Conservation (phyloP, 2,797 vertebrate genomes). For the Acipenser ruthenus region DNA sequence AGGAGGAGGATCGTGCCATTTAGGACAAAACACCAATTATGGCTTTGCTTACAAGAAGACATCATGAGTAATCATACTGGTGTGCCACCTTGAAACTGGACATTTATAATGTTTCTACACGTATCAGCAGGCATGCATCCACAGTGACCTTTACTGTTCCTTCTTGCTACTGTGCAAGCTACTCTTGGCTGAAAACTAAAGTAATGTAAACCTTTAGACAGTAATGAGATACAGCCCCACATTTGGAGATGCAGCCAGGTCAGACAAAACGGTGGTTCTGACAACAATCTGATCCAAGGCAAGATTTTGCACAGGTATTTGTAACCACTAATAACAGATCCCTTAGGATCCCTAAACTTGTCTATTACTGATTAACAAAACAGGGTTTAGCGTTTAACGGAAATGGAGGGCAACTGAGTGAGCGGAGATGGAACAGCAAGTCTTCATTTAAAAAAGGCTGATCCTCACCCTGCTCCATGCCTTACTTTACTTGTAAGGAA, state of each 20-base stretch:
- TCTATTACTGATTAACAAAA: too few species aligned
- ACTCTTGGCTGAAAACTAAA: conserved; percentile 13
- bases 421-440: too few species aligned
- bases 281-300: too few species aligned
- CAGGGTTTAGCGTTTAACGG: too few species aligned
- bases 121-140: neutral
- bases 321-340: too few species aligned
- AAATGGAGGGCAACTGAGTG: too few species aligned
- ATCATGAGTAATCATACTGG: neutral
- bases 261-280: too few species aligned
- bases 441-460: too few species aligned
- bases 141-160: conserved; percentile 2
- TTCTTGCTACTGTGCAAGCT: conserved; percentile 3
- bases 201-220: conserved; percentile 16
- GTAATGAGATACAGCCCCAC: conserved; percentile 21
- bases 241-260: conserved; percentile 8
- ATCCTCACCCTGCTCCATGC: too few species aligned
- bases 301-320: too few species aligned
- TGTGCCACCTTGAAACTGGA: neutral
- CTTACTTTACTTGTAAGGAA: too few species aligned
- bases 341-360: too few species aligned
- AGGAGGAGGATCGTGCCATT: neutral
- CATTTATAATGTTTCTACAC: neutral
- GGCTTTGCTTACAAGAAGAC: neutral
- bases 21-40: neutral